These are phyloP conservation scores for Caloenas nicobarica DNA, from an alignment of 2,113 vertebrate genomes.

Conservation along the genomic window DNA sequence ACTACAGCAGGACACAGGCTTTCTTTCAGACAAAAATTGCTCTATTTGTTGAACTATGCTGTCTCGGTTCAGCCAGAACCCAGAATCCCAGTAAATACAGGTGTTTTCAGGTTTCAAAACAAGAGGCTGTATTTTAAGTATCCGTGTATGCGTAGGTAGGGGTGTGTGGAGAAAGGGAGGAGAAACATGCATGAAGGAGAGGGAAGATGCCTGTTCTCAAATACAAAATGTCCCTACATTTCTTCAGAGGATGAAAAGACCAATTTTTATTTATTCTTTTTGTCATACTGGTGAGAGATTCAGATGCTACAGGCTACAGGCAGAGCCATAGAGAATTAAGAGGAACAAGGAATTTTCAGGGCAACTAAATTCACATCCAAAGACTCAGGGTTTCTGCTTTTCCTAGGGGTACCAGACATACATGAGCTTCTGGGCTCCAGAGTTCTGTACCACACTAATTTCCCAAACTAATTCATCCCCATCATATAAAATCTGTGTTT, in stretches of 20 bases:
- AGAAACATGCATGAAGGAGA: not conserved
- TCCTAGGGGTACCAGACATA: rapidly evolving
- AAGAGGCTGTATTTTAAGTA: not conserved
- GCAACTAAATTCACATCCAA: not conserved
- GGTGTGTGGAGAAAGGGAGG: not conserved
- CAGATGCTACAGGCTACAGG: not conserved
- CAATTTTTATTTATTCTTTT: not conserved
- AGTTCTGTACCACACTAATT: not conserved
- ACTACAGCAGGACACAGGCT: not conserved
- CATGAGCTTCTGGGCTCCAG: not conserved
- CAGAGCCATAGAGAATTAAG: not conserved
- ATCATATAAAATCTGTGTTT: not conserved
- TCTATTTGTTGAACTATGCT: not conserved
- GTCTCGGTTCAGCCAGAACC: not conserved
- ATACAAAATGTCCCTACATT: not conserved
- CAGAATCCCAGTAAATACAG: not conserved
- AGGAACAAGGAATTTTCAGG: not conserved
- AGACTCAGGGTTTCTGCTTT: not conserved
- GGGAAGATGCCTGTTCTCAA: not conserved
- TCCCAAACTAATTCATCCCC: not conserved
- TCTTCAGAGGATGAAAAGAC: not conserved
- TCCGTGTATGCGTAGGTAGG: not conserved
- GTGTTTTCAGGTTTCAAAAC: not conserved
- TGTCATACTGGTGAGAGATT: not conserved
- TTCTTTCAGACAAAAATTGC: not conserved